Evolutionary conservation across 1,140 invertebrate genomes (phyloP).

Genomic region (Cyclina sinensis): DNA sequence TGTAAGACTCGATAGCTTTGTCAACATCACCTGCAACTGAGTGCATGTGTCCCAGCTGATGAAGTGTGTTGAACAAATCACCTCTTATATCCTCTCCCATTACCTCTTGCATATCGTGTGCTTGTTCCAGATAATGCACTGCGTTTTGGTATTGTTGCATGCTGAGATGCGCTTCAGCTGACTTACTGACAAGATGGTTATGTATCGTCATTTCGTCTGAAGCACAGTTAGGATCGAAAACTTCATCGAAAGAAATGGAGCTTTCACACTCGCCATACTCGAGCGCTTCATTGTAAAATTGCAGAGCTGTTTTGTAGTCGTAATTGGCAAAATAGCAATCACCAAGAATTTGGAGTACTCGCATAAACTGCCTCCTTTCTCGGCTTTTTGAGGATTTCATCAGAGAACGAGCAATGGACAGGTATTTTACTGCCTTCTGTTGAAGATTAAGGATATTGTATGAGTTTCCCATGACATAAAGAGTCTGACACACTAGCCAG

Average conservation of each 20-base stretch:
- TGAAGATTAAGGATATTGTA: slow-evolving; percentile 83
- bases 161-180: slow-evolving; percentile 84
- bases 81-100: slow-evolving; percentile 85
- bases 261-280: slow-evolving; percentile 81
- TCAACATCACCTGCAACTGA: slow-evolving; percentile 83
- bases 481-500: slow-evolving; percentile 84
- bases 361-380: slow-evolving; percentile 82
- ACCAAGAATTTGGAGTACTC: slow-evolving; percentile 83
- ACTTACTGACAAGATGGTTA: slow-evolving; percentile 83
- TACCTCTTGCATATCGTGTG: slow-evolving; percentile 83
- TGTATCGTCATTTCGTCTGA: slow-evolving; percentile 84
- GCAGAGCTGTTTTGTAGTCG: slow-evolving; percentile 83
- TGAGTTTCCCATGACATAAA: slow-evolving; percentile 85
- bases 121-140: slow-evolving; percentile 83
- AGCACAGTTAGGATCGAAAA: slow-evolving; percentile 80
- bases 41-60: slow-evolving; percentile 84
- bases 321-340: slow-evolving; percentile 85
- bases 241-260: slow-evolving; percentile 76
- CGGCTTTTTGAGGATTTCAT: slow-evolving; percentile 79
- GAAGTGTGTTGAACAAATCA: slow-evolving; percentile 81
- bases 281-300: slow-evolving; percentile 83
- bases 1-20: slow-evolving; percentile 84
- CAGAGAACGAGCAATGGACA: slow-evolving; percentile 80
- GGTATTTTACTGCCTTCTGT: slow-evolving; percentile 83
- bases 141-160: slow-evolving; percentile 85